Base-by-base conservation (phyloP, 2,797 vertebrate species). In the Alosa sapidissima region DNA sequence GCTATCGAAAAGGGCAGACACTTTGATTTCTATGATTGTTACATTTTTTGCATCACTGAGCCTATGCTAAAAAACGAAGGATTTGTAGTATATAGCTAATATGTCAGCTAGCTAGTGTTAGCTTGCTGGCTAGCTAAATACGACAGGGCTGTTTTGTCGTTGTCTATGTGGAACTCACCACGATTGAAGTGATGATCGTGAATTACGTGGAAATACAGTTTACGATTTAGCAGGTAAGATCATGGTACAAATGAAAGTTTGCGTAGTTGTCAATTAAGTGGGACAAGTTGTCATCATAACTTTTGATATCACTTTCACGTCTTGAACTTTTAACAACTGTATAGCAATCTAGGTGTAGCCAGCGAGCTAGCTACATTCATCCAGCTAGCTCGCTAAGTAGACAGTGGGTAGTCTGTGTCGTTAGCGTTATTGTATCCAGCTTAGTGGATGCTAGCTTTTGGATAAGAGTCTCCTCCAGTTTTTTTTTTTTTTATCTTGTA, bases 221-320 rank as follows among this genome's bases (percentile, higher is more conserved):
- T 58, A 45, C 83, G 19, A 51, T 55, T 81, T 88, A 83, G 84
- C 82, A 84, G 87, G 87, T 88, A 86, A 84, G 85, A 33, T 54
- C 21, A 52, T 55, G 14, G 14, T 60, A 60, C 16, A 10, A 24
- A 81, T 28, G 52, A 5, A 81, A 68, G 82, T 54, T 19, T 24
- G 28, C 2, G 11, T 49, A 47, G 51, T n/a, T 6, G 8, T 21
- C 19, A 58, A 9, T 47, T 41, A 47, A 19, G 41, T 78, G 36
- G n/a, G 1, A 45, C 24, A 72, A 21, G 2, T 58, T n/a, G 33
- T 65, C 45, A 83, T 28, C 45, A 9, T 47, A 78, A 81, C 52
- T 81, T 62, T 47, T 51, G 16, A 81, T 81, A 48, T 83, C 78
- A 81, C 41, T 87, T 49, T 62, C 47, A 33, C 19, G 48, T 85